Evolutionary conservation across 2,888 invertebrate genomes (phyloP).

Genomic region (Cantharis lateralis): DNA sequence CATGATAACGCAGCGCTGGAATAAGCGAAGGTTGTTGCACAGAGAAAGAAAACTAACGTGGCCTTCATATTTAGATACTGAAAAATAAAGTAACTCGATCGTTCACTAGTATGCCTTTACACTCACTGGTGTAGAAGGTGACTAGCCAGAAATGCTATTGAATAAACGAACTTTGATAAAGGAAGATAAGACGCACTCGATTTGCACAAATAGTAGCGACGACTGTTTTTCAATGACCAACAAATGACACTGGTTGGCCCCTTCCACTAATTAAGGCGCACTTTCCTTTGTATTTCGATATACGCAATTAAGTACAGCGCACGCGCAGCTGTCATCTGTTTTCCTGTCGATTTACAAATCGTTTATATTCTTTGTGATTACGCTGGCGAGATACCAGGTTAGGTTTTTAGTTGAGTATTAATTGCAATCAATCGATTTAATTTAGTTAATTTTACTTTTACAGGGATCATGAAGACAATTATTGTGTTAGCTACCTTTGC

Average conservation of each 20-base stretch:
- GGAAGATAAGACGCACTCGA: constrained; percentile 11
- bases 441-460: constrained; percentile 32
- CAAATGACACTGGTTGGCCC: constrained; percentile 2
- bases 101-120: constrained; percentile 71
- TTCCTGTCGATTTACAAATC: not conserved
- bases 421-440: constrained; percentile 3
- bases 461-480: constrained; percentile 66
- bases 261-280: constrained; percentile 27
- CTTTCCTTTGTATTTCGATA: constrained; percentile 35
- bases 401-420: constrained; percentile 15
- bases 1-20: constrained; percentile 66
- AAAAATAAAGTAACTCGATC: constrained; percentile 1
- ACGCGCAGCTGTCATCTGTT: constrained; percentile 15
- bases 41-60: constrained; percentile 58
- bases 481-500: constrained; percentile 58
- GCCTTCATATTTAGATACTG: constrained; percentile 58
- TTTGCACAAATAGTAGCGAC: not conserved
- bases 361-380: constrained; percentile 53
- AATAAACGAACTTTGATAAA: constrained; percentile 5
- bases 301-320: constrained; percentile 33
- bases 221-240: not conserved
- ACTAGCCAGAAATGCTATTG: constrained; percentile 48
- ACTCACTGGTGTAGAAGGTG: constrained; percentile 92
- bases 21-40: constrained; percentile 56
- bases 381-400: constrained; percentile 59